Evolutionary conservation across 2,888 invertebrate genomes (phyloP), one percentile per base, ranked within the genome.

Genomic region (Pterostichus niger): DNA sequence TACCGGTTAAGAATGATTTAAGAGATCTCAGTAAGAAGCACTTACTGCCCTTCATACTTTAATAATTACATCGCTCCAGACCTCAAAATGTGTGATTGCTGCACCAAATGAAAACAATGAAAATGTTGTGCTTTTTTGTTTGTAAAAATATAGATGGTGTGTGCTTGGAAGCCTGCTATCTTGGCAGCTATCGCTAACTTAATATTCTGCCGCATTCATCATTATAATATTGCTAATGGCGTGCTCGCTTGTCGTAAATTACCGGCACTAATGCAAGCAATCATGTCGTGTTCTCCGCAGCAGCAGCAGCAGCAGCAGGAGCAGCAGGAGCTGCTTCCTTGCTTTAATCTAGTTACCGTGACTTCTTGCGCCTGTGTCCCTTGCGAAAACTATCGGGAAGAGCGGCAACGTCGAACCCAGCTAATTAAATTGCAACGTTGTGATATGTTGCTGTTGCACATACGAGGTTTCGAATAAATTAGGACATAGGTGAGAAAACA

Each of bases 221-320:
- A 77, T 77, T 77, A 56, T 77, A 40, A 77, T 77, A 77, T 77
- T 56, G 56, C 54, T 77, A 56, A 54, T 77, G 76, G 76, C 76
- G 33, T 54, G 9, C 33, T 13, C 54, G 44, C 40, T 73, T 40
- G 44, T 40, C 17, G 33, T 35, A 76, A 76, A 76, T 76, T 76
- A 40, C 35, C 54, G 15, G 59, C 56, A 59, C 77, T 77, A 77
- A 77, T 73, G 77, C 54, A 54, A 31, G 77, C 77, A 77, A 77
- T 56, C 35, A 77, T 77, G 77, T 35, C 44, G 40, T 77, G 15
- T 15, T 77, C 17, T 33, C n/a, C 6, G 31, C 31, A 13, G 13
- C 64, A 35, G 35, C 10, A 13, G 15, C 7, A 52, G 24, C 24
- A n/a, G 13, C 64, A 40, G 40, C 11, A 13, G 17, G 1, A 52